Base-by-base conservation (phyloP, 92 coral and sea anemone species). In the Epizoanthus rinbou region DNA sequence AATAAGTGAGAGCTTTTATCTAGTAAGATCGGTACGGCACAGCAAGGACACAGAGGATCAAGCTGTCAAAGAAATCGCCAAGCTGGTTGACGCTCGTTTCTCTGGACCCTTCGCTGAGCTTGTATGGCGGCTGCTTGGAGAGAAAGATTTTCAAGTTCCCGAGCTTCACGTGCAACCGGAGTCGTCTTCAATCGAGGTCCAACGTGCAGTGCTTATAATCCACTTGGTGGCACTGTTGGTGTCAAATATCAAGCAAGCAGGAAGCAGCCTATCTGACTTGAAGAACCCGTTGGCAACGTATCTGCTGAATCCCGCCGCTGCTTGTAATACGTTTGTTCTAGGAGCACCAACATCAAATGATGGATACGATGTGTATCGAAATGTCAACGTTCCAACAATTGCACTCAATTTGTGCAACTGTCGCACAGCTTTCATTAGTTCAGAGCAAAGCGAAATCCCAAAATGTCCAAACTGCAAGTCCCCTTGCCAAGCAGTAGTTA, bases 31-130 rank as follows among this genome's bases (percentile, higher is more conserved):
- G 2, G 69, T 64, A 57, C 89, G 95, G 13, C 60, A 68, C 69
- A 64, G 87, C 57, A 89, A 86, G 81, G 97, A 92, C 84, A 92
- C 91, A 24, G 99, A 97, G 41, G 90, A 87, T 65, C 88, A 86
- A 57, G 91, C 81, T 19, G 91, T 87, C 5, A 78, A 79, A 25
- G 86, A 83, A 57, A 82, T 94, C 11, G 17, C 28, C 28, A 68
- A 85, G 31, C 6, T 94, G 11, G 14, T 23, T 57, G 35, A 73
- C 45, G 24, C 58, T 19, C 76, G 84, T 59, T 25, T 70, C 6
- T 72, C 94, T 14, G 21, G 14, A 24, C 90, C 93, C 13, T 87
- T 86, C 74, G 74, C 78, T 10, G 87, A 89, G 72, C 90, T 94
- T 64, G 89, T 97, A 18, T 59, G 78, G 10, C 58, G 89, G 31